Evolutionary conservation across 2,797 vertebrate species (phyloP), one percentile per base, ranked within the genome.

Genomic region (Phalloptychus januarius): DNA sequence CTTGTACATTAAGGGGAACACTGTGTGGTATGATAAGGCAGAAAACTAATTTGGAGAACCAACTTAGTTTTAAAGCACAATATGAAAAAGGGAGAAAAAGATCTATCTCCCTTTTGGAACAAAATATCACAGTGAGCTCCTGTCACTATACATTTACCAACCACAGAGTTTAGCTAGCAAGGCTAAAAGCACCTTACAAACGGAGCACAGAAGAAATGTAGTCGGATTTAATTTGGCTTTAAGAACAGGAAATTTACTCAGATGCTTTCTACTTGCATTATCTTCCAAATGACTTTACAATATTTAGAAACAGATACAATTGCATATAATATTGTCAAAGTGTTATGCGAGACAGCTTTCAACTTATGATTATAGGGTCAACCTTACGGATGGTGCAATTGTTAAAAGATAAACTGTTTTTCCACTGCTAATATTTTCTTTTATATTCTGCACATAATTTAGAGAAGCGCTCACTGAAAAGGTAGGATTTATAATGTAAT

Each of bases 141-240:
- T 72, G 74, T 76, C 79, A 72, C 72, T 28, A 76, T 77, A 63
- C 79, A 67, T 91, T 81, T 73, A 79, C 77, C 44, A 50, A 70
- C 72, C 67, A 48, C 77, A 79, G 67, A 48, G 18, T 74, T 84
- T 78, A 84, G 80, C 79, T 67, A 83, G 77, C 52, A 72, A 75
- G 36, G 33, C 75, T 71, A 45, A 82, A 56, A 80, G 83, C 77
- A 78, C 38, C 72, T 45, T 45, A 5, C 15, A 58, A 40, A 83
- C 48, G 31, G 56, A 31, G 70, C 70, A 69, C n/a, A 56, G 73
- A 91, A 81, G 72, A 85, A 76, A 77, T 71, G 25, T 67, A 1
- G 36, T 48, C 58, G 0, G 3, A 56, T 63, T 75, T 81, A 72
- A 63, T 83, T 89, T 87, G 72, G 46, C 81, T 82, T 83, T 52